Conservation (phyloP, 2,797 vertebrate species). For the Rhadinocentrus ornatus region DNA sequence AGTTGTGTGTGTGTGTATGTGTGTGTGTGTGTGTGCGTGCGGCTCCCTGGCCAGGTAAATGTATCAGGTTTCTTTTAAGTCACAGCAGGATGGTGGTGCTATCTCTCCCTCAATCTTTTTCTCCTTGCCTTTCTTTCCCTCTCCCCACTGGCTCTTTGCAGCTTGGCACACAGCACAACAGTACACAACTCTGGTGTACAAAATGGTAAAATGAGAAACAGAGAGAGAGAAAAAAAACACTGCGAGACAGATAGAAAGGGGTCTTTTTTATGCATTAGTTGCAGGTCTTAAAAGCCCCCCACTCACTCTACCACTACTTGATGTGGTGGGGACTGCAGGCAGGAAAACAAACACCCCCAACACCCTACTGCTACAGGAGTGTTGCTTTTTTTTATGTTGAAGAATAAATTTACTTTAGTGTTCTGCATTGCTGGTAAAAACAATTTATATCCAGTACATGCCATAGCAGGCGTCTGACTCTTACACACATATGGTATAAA, state of each 20-base stretch:
- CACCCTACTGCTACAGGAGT: conserved; percentile 21
- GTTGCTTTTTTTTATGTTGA: conserved; percentile 40
- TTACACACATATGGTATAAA: not conserved
- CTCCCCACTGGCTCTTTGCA: conserved; percentile 23
- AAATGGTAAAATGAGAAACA: conserved; percentile 50
- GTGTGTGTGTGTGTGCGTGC: not conserved
- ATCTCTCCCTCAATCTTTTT: not conserved
- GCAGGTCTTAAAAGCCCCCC: conserved; percentile 61
- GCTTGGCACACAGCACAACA: conserved; percentile 25
- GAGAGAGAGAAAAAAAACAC: conserved; percentile 49
- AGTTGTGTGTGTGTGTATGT: conserved; percentile 4
- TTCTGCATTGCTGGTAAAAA: conserved; percentile 30
- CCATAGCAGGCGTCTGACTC: conserved; percentile 24
- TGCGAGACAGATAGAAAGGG: conserved; percentile 34
- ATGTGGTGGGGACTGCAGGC: conserved; percentile 63
- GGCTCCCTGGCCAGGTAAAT: not conserved
- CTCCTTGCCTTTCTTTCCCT: conserved; percentile 9
- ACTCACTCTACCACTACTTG: conserved; percentile 54
- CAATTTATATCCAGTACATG: conserved; percentile 22
- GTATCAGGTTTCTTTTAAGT: conserved; percentile 51
- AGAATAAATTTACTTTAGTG: conserved; percentile 46
- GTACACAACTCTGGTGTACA: conserved; percentile 47
- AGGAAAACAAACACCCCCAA: conserved; percentile 58
- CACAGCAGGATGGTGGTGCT: conserved; percentile 20
- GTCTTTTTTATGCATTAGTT: conserved; percentile 68